phyloP scores from a whole-genome alignment of 2,797 vertebrate species.

The Darevskia mixta region DNA sequence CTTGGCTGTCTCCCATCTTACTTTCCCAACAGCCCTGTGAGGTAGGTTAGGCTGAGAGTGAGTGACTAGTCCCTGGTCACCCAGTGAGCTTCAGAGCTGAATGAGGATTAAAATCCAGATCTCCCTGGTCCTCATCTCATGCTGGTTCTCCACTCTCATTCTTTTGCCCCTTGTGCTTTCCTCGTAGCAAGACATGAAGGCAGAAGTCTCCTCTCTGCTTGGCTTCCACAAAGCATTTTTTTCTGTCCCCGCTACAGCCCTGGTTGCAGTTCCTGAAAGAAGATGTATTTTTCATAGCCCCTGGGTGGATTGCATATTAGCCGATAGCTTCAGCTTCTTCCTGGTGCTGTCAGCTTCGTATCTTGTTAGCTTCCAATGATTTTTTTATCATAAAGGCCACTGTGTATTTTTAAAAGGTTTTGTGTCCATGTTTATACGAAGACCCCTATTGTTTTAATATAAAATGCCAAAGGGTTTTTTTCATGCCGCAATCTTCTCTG shows the following conservation, averaged over 20 bases:
- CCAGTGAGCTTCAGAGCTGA: background rate
- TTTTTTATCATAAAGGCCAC: slow-evolving; percentile 17
- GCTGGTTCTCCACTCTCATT: background rate
- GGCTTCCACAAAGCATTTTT: background rate
- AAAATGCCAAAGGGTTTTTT: slow-evolving; percentile 66
- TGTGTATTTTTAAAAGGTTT: slow-evolving; percentile 26
- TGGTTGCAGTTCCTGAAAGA: background rate
- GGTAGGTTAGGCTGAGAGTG: too few relatives aligned
- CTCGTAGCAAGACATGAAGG: background rate
- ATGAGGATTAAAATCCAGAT: background rate
- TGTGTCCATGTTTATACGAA: slow-evolving; percentile 30
- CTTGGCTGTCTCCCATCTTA: background rate
- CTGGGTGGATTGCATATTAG: slow-evolving; percentile 27
- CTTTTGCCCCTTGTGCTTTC: background rate
- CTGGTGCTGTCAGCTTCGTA: slow-evolving; percentile 30
- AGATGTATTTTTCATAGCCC: background rate
- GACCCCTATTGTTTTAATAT: slow-evolving; percentile 79
- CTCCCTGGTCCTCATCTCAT: background rate
- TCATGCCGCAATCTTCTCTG: slow-evolving; percentile 45
- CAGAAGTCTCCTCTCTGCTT: background rate
- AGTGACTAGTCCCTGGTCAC: background rate
- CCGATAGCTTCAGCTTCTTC: slow-evolving; percentile 51
- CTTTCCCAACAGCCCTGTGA: background rate
- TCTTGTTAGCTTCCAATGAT: slow-evolving; percentile 21
- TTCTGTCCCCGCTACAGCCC: slow-evolving; percentile 9